Percentiles rank a stretch among this genome's conserved stretches.
phyloP scores from a whole-genome alignment of 2,113 vertebrate genomes.

The Serinus canaria region DNA sequence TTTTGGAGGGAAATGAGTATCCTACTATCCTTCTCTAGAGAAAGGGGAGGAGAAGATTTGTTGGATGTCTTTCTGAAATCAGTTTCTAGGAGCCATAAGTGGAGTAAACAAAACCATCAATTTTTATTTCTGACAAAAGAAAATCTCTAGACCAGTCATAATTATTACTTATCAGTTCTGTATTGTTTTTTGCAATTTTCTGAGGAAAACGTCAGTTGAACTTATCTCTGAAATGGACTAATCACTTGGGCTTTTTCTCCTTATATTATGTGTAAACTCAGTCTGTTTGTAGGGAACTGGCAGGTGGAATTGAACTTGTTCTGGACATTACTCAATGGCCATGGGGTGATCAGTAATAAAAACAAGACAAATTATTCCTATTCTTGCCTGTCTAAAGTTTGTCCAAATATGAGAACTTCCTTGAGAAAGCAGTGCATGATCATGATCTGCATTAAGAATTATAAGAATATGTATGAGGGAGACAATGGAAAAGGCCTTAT shows the following conservation, averaged over 20 bases:
- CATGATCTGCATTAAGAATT: background rate
- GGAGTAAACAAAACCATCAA: rapidly evolving
- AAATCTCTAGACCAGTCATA: background rate
- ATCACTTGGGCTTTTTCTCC: background rate
- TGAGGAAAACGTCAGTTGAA: background rate
- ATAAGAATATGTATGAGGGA: background rate
- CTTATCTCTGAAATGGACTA: background rate
- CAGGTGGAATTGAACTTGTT: background rate
- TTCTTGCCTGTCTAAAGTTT: background rate
- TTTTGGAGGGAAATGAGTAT: background rate
- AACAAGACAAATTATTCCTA: background rate
- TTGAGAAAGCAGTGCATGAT: background rate
- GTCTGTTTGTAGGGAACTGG: background rate
- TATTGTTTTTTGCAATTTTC: background rate
- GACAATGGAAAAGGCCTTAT: background rate
- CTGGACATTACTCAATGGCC: background rate
- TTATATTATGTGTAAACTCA: background rate
- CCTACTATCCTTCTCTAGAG: background rate
- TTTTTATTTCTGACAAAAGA: background rate
- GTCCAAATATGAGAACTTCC: background rate
- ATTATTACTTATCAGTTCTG: background rate
- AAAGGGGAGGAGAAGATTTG: background rate
- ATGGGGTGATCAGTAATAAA: background rate
- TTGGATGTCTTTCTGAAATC: background rate
- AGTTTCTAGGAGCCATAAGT: background rate